Base-by-base conservation (phyloP, 2,888 invertebrate species). In the Diachrysia chrysitis region DNA sequence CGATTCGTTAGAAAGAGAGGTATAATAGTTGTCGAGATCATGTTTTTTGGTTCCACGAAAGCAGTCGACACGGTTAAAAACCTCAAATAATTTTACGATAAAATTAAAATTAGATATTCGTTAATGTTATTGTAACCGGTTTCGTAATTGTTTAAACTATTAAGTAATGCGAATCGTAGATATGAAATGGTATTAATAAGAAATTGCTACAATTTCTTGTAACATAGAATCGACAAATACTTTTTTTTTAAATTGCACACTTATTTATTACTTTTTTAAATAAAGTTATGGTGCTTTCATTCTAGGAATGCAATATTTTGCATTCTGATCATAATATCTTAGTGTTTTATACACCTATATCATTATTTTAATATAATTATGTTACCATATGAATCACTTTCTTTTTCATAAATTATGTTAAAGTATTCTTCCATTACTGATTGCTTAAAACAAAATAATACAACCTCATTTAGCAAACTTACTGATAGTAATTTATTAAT, bases 31-130 rank as follows among this genome's bases (percentile, higher is more conserved):
- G 83, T 82, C 80, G 80, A 83, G 85, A 86, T 86, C 88, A 79
- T 90, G 89, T 90, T 92, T 91, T 90, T 90, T 82, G 78, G 82
- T 92, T 94, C 94, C 95, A 95, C 94, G 94, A 92, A 81, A 86
- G 92, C 95, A 94, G 54, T 76, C 78, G 73, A 79, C 76, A 84
- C 75, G 77, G 73, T 78, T 75, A 67, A 73, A 79, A 82, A 76
- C 66, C 63, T 69, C 69, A 75, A 35, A 66, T 70, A 69, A 70
- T 71, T 79, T 76, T 56, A 70, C 61, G 62, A 58, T 56, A 67
- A 37, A 63, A 63, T 55, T 57, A 51, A 42, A 58, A 63, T 65
- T 37, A 58, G 61, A 60, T 69, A 65, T 14, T 51, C 48, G 19
- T 54, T 61, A 69, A 46, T 67, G n/a, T 59, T 73, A 48, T 58